Percentiles rank a stretch among this genome's conserved stretches.
phyloP scores from a whole-genome alignment of 2,888 invertebrate species.

The Aradus depressus region DNA sequence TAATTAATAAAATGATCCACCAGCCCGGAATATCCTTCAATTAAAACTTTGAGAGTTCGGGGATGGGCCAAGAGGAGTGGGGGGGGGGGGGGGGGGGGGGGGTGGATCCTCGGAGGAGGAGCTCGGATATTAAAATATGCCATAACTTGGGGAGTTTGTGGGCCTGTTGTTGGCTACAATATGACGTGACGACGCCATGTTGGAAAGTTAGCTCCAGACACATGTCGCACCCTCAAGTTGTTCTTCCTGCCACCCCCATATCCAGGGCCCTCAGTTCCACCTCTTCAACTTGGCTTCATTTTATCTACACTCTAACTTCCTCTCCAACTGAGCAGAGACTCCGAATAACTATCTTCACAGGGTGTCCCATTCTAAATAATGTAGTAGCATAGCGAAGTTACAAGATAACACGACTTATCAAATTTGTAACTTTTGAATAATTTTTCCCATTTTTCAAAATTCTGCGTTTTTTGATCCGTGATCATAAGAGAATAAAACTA shows the following conservation, averaged over 20 bases:
- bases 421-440: no score
- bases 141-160: constrained; percentile 27
- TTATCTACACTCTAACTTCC: no score
- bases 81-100: constrained; percentile 7
- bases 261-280: constrained; percentile 3
- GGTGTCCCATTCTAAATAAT: no score
- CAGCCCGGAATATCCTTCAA: constrained; percentile 30
- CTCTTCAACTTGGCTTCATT: no score
- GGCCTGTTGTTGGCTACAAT: constrained; percentile 28
- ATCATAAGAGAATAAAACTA: no score
- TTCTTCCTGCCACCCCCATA: constrained; percentile 1
- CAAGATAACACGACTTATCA: no score
- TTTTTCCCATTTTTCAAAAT: no score
- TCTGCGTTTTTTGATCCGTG: no score
- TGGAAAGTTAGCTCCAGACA: constrained; percentile 22
- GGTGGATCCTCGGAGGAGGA: background rate
- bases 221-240: constrained; percentile 21
- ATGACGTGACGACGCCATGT: constrained; percentile 26
- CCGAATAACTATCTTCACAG: no score
- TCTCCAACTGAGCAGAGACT: no score
- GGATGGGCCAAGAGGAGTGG: constrained; percentile 11
- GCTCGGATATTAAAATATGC: constrained; percentile 28
- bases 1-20: constrained; percentile 31
- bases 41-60: constrained; percentile 28
- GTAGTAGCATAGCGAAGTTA: no score